Percentiles rank a stretch among this genome's conserved stretches.
These are phyloP conservation scores for Carassius gibelio DNA, from an alignment of 2,113 vertebrate genomes.

Conservation along the genomic window DNA sequence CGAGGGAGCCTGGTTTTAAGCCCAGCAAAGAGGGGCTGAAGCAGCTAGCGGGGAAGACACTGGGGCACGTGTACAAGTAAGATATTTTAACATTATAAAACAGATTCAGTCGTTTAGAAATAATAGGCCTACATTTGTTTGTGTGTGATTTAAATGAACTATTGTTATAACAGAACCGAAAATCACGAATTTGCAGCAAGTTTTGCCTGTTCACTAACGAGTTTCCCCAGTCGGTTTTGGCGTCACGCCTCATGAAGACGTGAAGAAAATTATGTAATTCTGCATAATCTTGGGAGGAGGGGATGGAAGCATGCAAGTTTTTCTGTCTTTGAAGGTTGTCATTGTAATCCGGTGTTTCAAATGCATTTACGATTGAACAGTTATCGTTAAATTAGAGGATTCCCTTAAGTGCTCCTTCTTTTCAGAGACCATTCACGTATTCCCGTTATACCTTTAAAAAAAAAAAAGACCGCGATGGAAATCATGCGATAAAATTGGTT, in stretches of 20 bases:
- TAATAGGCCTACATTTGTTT: no score
- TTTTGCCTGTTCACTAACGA: neutral
- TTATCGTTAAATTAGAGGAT: slow-evolving; percentile 58
- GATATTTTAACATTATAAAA: neutral
- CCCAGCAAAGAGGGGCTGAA: slow-evolving; percentile 89
- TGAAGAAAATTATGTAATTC: slow-evolving; percentile 35
- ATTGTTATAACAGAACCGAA: no score
- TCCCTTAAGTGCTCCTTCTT: slow-evolving; percentile 59
- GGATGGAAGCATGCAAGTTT: slow-evolving; percentile 64
- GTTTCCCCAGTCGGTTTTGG: slow-evolving; percentile 5
- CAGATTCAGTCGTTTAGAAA: no score
- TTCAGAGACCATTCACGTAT: slow-evolving; percentile 45
- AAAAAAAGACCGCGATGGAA: slow-evolving; percentile 57
- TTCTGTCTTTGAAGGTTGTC: neutral
- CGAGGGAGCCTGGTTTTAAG: slow-evolving; percentile 88
- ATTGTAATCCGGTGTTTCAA: neutral
- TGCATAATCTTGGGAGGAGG: slow-evolving; percentile 40
- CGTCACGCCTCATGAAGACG: slow-evolving; percentile 65
- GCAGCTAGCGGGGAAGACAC: slow-evolving; percentile 96
- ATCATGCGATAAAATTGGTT: slow-evolving; percentile 49
- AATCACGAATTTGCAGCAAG: neutral
- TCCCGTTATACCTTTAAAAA: slow-evolving; percentile 75
- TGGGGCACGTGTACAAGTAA: slow-evolving; percentile 97
- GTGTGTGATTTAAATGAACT: no score
- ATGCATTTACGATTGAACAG: slow-evolving; percentile 27